phyloP scores from a whole-genome alignment of 2,888 invertebrate species.

The Nezara viridula region DNA sequence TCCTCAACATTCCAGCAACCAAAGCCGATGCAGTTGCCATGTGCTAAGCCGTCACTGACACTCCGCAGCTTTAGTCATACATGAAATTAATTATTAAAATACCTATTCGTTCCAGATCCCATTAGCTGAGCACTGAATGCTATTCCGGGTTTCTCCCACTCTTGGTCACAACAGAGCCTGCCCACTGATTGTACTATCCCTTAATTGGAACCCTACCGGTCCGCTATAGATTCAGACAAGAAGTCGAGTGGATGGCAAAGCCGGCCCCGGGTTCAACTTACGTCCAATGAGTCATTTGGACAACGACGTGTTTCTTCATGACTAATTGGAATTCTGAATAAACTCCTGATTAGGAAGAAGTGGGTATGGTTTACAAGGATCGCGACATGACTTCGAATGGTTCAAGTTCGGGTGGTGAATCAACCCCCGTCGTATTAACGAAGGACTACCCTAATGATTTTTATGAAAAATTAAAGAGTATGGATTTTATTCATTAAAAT shows the following conservation, averaged over 20 bases:
- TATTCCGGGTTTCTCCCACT: background rate
- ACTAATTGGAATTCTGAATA: background rate
- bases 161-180: background rate
- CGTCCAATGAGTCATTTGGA: background rate
- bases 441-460: too few species aligned
- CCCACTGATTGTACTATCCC: background rate
- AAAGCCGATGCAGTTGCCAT: too few species aligned
- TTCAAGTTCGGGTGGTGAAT: background rate
- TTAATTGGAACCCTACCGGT: background rate
- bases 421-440: too few species aligned
- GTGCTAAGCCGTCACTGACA: too few species aligned
- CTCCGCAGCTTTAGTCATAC: too few species aligned
- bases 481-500: too few species aligned
- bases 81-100: too few species aligned
- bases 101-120: background rate
- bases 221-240: background rate
- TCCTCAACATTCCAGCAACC: too few species aligned
- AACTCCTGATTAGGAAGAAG: constrained; percentile 25
- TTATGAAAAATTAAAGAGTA: too few species aligned
- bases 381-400: background rate
- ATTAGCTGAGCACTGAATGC: background rate
- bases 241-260: background rate
- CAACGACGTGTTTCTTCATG: background rate
- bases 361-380: background rate
- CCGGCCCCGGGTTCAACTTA: background rate